phyloP scores from a whole-genome alignment of 2,113 vertebrate genomes.

The Perccottus glenii region DNA sequence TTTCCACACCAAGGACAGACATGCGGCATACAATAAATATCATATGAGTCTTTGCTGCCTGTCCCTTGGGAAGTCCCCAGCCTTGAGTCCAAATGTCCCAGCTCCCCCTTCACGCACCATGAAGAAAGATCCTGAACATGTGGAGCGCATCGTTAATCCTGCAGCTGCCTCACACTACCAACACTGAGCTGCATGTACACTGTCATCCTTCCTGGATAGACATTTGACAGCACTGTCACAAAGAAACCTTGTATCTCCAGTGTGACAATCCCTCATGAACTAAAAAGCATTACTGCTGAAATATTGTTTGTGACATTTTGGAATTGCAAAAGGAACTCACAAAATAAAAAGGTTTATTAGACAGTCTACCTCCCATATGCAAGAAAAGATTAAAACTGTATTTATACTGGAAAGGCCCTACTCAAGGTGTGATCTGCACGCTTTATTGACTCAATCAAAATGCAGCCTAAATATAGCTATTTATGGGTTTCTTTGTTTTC shows the following conservation, averaged over 20 bases:
- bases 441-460: too few relatives aligned
- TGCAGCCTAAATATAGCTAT: too few relatives aligned
- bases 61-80: constrained; percentile 56
- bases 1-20: constrained; percentile 62
- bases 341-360: constrained; percentile 5
- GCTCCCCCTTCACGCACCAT: constrained; percentile 65
- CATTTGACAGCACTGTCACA: constrained; percentile 37
- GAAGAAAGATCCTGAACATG: constrained; percentile 67
- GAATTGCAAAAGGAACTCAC: background rate
- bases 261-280: constrained; percentile 23
- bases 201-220: constrained; percentile 46
- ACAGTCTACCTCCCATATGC: background rate
- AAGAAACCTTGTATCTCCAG: constrained; percentile 28
- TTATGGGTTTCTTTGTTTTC: background rate
- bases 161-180: constrained; percentile 34
- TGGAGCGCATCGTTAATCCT: constrained; percentile 66
- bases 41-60: constrained; percentile 60
- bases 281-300: constrained; percentile 20
- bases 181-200: constrained; percentile 39
- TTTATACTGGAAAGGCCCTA: too few relatives aligned
- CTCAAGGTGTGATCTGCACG: too few relatives aligned
- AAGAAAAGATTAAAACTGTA: background rate
- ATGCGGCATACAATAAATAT: constrained; percentile 70
- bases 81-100: constrained; percentile 60
- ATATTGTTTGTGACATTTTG: constrained; percentile 15